These are phyloP conservation scores for Vanessa tameamea DNA, from an alignment of 1,140 invertebrate genomes.

Conservation along the genomic window DNA sequence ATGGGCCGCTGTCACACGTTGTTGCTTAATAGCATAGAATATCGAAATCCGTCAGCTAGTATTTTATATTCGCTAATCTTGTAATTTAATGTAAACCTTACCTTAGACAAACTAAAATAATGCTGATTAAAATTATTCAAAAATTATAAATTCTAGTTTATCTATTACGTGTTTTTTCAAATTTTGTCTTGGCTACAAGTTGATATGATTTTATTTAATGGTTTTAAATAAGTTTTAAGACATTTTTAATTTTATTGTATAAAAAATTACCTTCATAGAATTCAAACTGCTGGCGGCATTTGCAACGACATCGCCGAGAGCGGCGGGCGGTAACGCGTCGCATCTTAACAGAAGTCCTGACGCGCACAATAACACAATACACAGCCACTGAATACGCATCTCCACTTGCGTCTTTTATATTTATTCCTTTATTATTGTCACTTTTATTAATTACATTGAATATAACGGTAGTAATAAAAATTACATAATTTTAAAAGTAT, in stretches of 20 bases:
- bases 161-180: too few relatives aligned
- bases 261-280: constrained; percentile 77
- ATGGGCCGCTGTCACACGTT: neutral
- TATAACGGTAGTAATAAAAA: neutral
- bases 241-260: too few relatives aligned
- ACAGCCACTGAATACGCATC: constrained; percentile 62
- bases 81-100: too few relatives aligned
- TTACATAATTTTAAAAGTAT: constrained; percentile 16
- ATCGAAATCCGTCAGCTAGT: neutral
- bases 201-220: too few relatives aligned
- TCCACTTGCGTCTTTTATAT: constrained; percentile 25
- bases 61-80: too few relatives aligned
- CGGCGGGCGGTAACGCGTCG: constrained; percentile 79
- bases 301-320: constrained; percentile 81
- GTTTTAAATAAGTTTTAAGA: too few relatives aligned
- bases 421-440: constrained; percentile 2
- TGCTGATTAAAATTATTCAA: too few relatives aligned
- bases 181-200: too few relatives aligned
- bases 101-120: too few relatives aligned
- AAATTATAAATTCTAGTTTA: too few relatives aligned
- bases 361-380: constrained; percentile 48
- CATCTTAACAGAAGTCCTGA: neutral
- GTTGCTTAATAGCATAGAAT: constrained; percentile 1
- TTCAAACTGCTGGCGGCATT: constrained; percentile 82
- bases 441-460: neutral